These are phyloP conservation scores for Entomobrya multifasciata DNA, from an alignment of 2,888 invertebrate species.

Conservation along the genomic window DNA sequence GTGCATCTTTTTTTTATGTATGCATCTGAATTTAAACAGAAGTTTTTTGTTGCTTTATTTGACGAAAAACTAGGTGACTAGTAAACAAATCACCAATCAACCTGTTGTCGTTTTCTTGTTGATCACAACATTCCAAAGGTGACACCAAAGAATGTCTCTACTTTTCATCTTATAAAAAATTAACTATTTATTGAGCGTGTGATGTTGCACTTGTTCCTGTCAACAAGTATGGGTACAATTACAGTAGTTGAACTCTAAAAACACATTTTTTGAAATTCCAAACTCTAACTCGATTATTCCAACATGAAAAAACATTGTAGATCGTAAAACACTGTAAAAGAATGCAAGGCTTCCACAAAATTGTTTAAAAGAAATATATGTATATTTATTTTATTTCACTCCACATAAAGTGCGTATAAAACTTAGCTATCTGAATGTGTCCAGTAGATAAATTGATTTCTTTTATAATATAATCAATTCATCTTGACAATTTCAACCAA, in stretches of 20 bases:
- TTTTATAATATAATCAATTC: constrained; percentile 59
- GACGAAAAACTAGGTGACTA: constrained; percentile 11
- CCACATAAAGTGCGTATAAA: background rate
- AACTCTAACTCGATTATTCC: background rate
- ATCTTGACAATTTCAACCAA: constrained; percentile 46
- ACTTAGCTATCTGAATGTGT: background rate
- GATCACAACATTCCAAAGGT: constrained; percentile 63
- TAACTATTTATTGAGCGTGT: constrained; percentile 48
- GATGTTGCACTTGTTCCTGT: constrained; percentile 30
- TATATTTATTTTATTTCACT: background rate
- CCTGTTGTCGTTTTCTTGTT: constrained; percentile 41
- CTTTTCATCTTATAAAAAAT: constrained; percentile 32
- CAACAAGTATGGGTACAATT: background rate
- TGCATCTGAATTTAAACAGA: background rate
- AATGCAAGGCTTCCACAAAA: background rate
- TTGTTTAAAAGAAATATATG: background rate
- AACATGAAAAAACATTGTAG: background rate
- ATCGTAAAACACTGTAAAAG: background rate
- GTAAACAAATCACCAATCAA: constrained; percentile 72
- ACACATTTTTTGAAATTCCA: constrained; percentile 48
- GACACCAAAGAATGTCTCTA: constrained; percentile 67
- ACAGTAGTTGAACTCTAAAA: constrained; percentile 37
- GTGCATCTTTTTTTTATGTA: background rate
- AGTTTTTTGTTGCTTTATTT: background rate
- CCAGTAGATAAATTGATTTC: constrained; percentile 50